Conservation (phyloP, 1,140 invertebrate species). For the Drosophila baimaii region DNA sequence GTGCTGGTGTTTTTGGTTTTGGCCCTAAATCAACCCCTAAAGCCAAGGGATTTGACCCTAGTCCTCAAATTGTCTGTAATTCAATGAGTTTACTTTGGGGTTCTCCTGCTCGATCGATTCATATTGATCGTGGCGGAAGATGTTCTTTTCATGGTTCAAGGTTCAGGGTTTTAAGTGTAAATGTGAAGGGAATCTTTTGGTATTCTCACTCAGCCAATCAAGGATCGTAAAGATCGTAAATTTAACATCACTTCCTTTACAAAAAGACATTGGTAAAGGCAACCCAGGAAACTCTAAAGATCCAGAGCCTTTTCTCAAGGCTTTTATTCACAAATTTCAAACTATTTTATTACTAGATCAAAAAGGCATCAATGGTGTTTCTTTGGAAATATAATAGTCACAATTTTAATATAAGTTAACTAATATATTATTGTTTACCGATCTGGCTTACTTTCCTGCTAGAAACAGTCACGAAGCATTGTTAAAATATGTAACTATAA, state of each 20-base stretch:
- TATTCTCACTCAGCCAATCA: conserved; percentile 18
- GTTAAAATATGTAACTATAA: conserved; percentile 3
- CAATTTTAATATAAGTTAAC: not conserved
- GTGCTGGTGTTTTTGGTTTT: conserved; percentile 25
- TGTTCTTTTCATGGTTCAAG: conserved; percentile 22
- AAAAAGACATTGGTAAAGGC: not conserved
- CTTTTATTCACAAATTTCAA: not conserved
- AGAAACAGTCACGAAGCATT: not conserved
- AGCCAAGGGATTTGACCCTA: conserved; percentile 54
- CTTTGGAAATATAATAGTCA: not conserved
- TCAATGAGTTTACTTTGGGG: conserved; percentile 44
- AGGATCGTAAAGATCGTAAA: conserved; percentile 2
- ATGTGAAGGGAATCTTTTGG: conserved; percentile 14
- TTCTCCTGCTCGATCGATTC: conserved; percentile 28
- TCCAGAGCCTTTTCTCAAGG: not conserved
- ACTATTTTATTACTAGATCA: not conserved
- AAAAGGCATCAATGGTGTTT: not conserved
- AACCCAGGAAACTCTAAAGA: not conserved
- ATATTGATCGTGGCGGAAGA: conserved; percentile 15
- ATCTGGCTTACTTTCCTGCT: not conserved
- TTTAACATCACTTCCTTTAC: conserved; percentile 1
- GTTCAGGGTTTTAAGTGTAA: not conserved
- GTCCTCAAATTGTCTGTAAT: conserved; percentile 44
- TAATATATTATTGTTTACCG: conserved; percentile 1
- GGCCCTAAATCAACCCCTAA: conserved; percentile 54